Evolutionary conservation across 2,113 vertebrate genomes (phyloP).

Genomic region (Anguilla japonica): DNA sequence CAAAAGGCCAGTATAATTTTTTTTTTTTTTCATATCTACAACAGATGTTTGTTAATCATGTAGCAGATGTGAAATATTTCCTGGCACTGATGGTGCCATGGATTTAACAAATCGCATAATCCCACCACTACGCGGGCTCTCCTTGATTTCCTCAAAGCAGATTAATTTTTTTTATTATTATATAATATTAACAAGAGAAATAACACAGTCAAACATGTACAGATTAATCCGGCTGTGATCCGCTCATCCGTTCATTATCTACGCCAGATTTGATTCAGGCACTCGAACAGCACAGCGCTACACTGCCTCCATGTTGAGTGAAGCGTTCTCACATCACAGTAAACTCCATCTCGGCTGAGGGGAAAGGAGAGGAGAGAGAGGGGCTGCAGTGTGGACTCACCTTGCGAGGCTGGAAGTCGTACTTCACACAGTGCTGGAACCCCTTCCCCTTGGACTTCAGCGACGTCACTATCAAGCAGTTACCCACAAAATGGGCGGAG

Average conservation of each 20-base stretch:
- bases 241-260: neutral
- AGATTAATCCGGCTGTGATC: neutral
- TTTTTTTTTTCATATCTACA: neutral
- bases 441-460: conserved; percentile 98
- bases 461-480: conserved; percentile 94
- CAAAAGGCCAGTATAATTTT: neutral
- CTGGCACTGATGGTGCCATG: neutral
- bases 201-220: neutral
- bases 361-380: neutral
- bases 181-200: conserved; percentile 11
- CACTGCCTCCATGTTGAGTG: neutral
- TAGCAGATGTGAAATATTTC: neutral
- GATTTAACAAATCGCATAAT: conserved; percentile 2
- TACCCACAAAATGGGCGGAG: conserved; percentile 97
- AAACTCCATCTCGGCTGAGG: too few species aligned
- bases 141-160: conserved; percentile 14
- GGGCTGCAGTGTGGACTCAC: conserved; percentile 60
- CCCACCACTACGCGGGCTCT: neutral
- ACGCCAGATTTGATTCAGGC: neutral
- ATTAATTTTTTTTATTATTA: neutral
- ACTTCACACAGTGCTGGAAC: conserved; percentile 98
- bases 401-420: conserved; percentile 95
- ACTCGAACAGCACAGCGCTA: neutral
- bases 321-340: neutral
- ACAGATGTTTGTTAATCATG: conserved; percentile 15